Evolutionary conservation across 2,797 vertebrate species (phyloP).

Genomic region (Natrix natrix): DNA sequence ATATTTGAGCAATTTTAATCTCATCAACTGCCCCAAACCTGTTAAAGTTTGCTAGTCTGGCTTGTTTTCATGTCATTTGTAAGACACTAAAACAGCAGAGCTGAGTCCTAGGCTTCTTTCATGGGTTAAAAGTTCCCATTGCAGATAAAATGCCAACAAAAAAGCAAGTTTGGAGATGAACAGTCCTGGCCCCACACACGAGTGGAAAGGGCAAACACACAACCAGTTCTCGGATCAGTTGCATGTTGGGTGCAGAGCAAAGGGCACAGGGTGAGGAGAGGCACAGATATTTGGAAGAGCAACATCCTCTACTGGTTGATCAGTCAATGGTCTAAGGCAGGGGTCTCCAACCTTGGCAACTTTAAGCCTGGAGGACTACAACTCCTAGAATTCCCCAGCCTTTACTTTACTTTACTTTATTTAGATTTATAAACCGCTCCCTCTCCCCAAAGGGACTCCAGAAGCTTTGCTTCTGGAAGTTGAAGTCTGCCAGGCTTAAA

Average conservation of each 20-base stretch:
- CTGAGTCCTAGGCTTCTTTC: neutral
- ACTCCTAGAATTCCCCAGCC: no score
- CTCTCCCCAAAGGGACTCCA: no score
- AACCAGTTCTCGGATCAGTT: slow-evolving; percentile 27
- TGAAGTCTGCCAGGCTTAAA: no score
- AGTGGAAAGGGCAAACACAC: slow-evolving; percentile 20
- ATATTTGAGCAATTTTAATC: neutral
- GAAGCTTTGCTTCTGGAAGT: no score
- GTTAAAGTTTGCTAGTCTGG: neutral
- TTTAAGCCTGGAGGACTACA: no score
- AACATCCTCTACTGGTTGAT: slow-evolving; percentile 27
- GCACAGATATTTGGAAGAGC: neutral
- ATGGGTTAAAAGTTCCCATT: slow-evolving; percentile 48
- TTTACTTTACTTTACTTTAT: no score
- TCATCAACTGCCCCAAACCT: neutral
- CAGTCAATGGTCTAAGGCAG: neutral
- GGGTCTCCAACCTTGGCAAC: no score
- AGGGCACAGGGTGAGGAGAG: neutral
- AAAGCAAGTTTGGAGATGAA: slow-evolving; percentile 36
- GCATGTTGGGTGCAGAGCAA: neutral
- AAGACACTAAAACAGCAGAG: neutral
- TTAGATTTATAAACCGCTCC: no score
- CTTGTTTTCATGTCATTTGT: neutral
- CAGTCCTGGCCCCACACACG: neutral
- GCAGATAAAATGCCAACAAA: slow-evolving; percentile 13